Evolutionary conservation across 2,888 invertebrate species (phyloP).

Genomic region (Ommatoiulus sabulosus): DNA sequence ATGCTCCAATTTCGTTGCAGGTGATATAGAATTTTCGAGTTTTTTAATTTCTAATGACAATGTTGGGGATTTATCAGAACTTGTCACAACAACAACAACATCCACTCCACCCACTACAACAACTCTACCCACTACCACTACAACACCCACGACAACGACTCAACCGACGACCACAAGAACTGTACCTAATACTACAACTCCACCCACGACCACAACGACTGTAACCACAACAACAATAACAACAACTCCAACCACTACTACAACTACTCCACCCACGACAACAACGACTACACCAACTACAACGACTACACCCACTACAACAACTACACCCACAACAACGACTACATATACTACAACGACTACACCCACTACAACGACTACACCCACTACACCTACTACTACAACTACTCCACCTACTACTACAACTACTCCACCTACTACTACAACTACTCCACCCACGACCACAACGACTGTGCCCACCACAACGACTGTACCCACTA

Average conservation of each 20-base stretch:
- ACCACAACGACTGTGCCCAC: background rate
- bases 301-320: background rate
- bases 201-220: background rate
- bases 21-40: background rate
- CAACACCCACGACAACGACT: background rate
- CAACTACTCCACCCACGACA: background rate
- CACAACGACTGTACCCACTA: background rate
- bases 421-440: background rate
- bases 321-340: background rate
- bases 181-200: background rate
- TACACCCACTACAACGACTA: background rate
- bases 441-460: background rate
- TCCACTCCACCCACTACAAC: background rate
- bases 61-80: background rate
- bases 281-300: background rate
- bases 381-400: background rate
- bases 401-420: background rate
- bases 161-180: background rate
- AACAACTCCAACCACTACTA: background rate
- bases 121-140: background rate
- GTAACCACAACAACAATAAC: background rate
- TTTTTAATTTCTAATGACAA: background rate
- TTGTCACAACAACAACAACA: background rate
- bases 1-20: background rate
- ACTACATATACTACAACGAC: background rate